phyloP scores from a whole-genome alignment of 2,888 invertebrate genomes.

The Lutraria lutraria region DNA sequence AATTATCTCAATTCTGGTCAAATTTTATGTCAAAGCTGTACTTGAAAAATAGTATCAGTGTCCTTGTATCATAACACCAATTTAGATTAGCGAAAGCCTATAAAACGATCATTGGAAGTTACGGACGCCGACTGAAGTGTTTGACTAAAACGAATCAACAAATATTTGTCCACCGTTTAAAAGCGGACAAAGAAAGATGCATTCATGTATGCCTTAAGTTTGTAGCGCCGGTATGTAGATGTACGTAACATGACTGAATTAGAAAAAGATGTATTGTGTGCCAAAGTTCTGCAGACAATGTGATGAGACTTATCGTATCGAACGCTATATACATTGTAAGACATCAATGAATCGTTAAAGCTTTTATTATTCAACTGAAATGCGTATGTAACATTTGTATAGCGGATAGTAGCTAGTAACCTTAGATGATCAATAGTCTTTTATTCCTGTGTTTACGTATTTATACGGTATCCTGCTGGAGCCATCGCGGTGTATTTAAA shows the following conservation, averaged over 20 bases:
- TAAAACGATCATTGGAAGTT: too few relatives aligned
- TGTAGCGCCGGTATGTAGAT: not conserved
- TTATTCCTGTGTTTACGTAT: too few relatives aligned
- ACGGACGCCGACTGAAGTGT: not conserved
- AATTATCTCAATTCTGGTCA: too few relatives aligned
- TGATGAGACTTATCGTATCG: not conserved
- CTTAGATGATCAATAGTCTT: too few relatives aligned
- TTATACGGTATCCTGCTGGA: too few relatives aligned
- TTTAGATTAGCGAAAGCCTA: too few relatives aligned
- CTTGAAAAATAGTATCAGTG: too few relatives aligned
- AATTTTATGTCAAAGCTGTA: too few relatives aligned
- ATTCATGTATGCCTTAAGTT: not conserved
- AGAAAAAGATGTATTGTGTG: not conserved
- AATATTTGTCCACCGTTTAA: not conserved
- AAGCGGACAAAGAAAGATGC: not conserved
- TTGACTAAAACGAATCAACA: not conserved
- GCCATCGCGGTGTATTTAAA: too few relatives aligned
- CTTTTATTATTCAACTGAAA: not conserved
- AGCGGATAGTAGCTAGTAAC: too few relatives aligned
- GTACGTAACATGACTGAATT: not conserved
- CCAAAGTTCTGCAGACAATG: constrained; percentile 6
- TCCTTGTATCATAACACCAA: too few relatives aligned
- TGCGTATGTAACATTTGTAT: too few relatives aligned
- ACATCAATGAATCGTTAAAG: not conserved
- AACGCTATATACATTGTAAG: not conserved